A percentile compares a stretch with the other conserved stretches of the same genome.
Conservation (phyloP, 1,140 invertebrate genomes). For the Lepidurus apus region DNA sequence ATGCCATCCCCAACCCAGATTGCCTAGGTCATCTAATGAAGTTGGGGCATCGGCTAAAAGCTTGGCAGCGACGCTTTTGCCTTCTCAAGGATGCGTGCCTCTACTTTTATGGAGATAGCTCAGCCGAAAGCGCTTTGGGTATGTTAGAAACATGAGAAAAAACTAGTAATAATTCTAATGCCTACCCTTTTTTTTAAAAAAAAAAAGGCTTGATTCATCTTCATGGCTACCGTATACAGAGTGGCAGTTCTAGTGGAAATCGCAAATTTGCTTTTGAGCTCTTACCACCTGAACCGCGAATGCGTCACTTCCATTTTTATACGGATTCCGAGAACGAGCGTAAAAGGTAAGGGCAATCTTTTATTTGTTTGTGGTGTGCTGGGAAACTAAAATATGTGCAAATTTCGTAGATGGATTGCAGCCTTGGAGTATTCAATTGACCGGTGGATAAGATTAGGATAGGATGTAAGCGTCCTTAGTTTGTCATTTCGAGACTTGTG, state of each 20-base stretch:
- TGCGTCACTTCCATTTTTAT: slow-evolving; percentile 84
- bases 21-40: slow-evolving; percentile 87
- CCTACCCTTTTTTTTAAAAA: too few relatives aligned
- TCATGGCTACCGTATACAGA: slow-evolving; percentile 88
- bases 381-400: slow-evolving; percentile 35
- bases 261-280: slow-evolving; percentile 82
- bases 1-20: slow-evolving; percentile 69
- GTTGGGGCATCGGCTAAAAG: slow-evolving; percentile 60
- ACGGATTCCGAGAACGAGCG: slow-evolving; percentile 91
- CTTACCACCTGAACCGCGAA: slow-evolving; percentile 74
- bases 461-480: neutral
- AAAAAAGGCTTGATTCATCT: slow-evolving; percentile 83
- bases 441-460: slow-evolving; percentile 88
- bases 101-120: slow-evolving; percentile 86
- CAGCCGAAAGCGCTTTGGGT: slow-evolving; percentile 81
- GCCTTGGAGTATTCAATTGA: slow-evolving; percentile 92
- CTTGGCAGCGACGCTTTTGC: slow-evolving; percentile 86
- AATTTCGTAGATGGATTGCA: slow-evolving; percentile 77
- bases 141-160: slow-evolving; percentile 40
- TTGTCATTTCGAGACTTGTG: neutral
- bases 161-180: slow-evolving; percentile 10
- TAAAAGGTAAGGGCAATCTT: slow-evolving; percentile 64
- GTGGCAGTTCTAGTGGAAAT: slow-evolving; percentile 51
- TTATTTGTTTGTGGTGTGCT: neutral
- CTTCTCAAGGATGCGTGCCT: slow-evolving; percentile 91